A percentile compares a stretch with the other conserved stretches of the same genome.
phyloP scores from a whole-genome alignment of 2,113 vertebrate species.

The Phylloscopus trochiloides region DNA sequence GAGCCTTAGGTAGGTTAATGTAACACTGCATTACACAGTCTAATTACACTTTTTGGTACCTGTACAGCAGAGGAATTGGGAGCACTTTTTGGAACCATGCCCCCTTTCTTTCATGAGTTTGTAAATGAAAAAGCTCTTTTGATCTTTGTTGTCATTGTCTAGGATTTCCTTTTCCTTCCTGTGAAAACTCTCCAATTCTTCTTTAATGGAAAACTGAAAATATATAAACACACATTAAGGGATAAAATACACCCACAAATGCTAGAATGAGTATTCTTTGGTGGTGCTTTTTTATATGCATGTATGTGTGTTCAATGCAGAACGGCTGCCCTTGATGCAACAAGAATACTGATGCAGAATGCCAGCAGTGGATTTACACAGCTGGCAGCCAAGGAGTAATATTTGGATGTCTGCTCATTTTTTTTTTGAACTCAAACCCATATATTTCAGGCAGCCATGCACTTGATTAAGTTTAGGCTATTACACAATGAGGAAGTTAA shows the following conservation, averaged over 20 bases:
- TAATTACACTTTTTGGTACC: neutral
- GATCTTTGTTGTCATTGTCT: neutral
- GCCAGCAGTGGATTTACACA: neutral
- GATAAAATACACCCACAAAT: neutral
- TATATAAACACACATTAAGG: accelerated
- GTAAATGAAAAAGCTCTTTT: neutral
- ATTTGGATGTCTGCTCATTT: neutral
- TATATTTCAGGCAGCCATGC: neutral
- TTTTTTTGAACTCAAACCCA: neutral
- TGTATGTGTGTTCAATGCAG: neutral
- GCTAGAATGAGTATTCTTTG: neutral
- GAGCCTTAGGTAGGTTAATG: neutral
- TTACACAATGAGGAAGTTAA: neutral
- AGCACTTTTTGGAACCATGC: neutral
- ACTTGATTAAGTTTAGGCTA: neutral
- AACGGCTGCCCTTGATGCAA: neutral
- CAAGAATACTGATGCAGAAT: neutral
- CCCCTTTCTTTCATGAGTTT: neutral
- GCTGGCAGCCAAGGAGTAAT: neutral
- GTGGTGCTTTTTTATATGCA: neutral
- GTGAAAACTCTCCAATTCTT: neutral
- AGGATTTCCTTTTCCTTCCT: neutral
- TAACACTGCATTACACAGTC: no score
- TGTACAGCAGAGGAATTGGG: neutral
- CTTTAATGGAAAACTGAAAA: neutral